Evolutionary conservation across 2,888 invertebrate genomes (phyloP).

Genomic region (Cryptocephalus primarius): DNA sequence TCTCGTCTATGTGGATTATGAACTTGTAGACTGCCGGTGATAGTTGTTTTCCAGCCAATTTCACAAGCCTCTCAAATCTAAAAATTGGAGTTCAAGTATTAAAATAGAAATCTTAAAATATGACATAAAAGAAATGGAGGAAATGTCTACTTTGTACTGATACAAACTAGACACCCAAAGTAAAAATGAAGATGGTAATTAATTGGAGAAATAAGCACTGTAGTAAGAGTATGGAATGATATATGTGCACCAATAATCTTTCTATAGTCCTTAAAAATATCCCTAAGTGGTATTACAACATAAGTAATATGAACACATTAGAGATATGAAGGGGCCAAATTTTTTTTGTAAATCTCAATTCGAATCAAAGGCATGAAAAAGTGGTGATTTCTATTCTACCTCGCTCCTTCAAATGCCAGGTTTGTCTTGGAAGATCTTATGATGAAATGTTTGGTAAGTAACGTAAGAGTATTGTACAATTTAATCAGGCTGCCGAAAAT

Average conservation of each 20-base stretch:
- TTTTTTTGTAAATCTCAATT: too few species aligned
- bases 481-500: slow-evolving; percentile 45
- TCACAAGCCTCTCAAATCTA: slow-evolving; percentile 46
- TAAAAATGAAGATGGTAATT: too few species aligned
- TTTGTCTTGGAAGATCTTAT: slow-evolving; percentile 38
- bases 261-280: too few species aligned
- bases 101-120: not conserved
- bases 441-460: slow-evolving; percentile 49
- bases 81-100: slow-evolving; percentile 5
- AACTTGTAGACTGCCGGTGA: slow-evolving; percentile 46
- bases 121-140: too few species aligned
- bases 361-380: too few species aligned
- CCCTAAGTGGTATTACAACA: slow-evolving; percentile 2
- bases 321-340: too few species aligned
- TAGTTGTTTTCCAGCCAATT: slow-evolving; percentile 48
- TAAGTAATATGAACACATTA: too few species aligned
- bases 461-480: slow-evolving; percentile 43
- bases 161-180: too few species aligned
- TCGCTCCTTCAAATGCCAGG: slow-evolving; percentile 41
- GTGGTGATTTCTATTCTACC: slow-evolving; percentile 28
- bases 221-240: too few species aligned
- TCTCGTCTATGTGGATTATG: slow-evolving; percentile 47
- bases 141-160: too few species aligned
- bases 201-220: too few species aligned
- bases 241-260: too few species aligned